Evolutionary conservation across 2,113 vertebrate species (phyloP), one percentile per base, ranked within the genome.

Genomic region (Riparia riparia): DNA sequence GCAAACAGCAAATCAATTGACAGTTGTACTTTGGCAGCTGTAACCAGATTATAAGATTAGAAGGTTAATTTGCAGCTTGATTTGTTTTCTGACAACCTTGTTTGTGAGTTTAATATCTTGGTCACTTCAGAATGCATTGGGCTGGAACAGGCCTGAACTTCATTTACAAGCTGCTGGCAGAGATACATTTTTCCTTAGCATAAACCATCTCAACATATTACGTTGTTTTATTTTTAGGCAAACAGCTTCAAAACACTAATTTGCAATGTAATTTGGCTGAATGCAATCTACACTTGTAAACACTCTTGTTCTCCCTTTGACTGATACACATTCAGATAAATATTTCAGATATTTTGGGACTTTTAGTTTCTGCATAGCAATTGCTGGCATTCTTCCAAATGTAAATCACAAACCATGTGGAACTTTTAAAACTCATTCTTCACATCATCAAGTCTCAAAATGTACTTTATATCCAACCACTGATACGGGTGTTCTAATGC

Each of bases 71-170:
- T 95, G 71, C 66, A 82, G 60, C 81, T 89, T 95, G 91, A 91
- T 96, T 94, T 85, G 81, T 93, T 89, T 86, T 87, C 83, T 94
- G 96, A 96, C 89, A 95, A 65, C 54, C 91, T 95, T 95, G 81
- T 93, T 95, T 95, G 86, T 72, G 72, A 84, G 50, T 76, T 97
- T 95, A 93, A 82, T 90, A 84, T 83, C 91, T 93, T 4, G 47
- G 87, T 88, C 82, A 92, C 91, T 95, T 93, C 63, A 82, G 86
- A 96, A 94, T 20, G 54, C 84, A 90, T 37, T 90, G 78, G 86
- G 47, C 78, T 86, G 86, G 79, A 96, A 95, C 73, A 92, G 65
- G 20, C 58, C 76, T 25, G 31, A 95, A 82, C 89, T 95, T 92
- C 80, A 93, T 77, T 66, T 39, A 82, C 37, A 80, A 77, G 86